A percentile compares a stretch with the other conserved stretches of the same genome.
Evolutionary conservation across 2,797 vertebrate species (phyloP).

Genomic region (Rhabdophis nuchalis): DNA sequence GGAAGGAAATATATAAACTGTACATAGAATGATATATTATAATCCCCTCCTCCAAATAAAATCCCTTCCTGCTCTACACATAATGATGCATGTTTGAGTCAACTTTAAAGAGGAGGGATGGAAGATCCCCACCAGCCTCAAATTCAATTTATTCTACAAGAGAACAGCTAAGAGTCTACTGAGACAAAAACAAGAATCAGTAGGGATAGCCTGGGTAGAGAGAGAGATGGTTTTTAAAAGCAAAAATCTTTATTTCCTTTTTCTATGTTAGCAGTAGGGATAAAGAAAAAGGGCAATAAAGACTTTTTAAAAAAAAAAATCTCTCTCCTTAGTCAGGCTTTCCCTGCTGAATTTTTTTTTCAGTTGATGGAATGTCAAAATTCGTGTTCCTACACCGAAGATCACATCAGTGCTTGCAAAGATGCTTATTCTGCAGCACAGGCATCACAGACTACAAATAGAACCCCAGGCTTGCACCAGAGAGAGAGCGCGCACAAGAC

Average conservation of each 20-base stretch:
- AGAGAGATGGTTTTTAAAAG: neutral
- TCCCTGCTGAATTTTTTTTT: conserved; percentile 2
- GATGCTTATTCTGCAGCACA: neutral
- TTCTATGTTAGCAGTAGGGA: neutral
- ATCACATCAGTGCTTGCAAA: conserved; percentile 14
- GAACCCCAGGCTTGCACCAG: neutral
- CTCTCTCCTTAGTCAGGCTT: neutral
- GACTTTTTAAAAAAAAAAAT: neutral
- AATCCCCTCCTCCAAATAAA: neutral
- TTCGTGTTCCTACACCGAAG: conserved; percentile 6
- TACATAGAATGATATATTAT: neutral
- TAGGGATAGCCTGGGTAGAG: neutral
- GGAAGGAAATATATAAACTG: neutral
- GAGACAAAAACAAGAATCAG: neutral
- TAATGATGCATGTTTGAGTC: neutral
- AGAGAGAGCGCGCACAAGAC: neutral
- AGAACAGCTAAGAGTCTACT: neutral
- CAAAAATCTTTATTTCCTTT: neutral
- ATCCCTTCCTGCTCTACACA: neutral
- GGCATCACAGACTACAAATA: neutral
- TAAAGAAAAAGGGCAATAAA: neutral
- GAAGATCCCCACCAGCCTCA: neutral
- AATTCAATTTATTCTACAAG: neutral
- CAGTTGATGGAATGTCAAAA: neutral
- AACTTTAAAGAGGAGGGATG: neutral